Base-by-base conservation (phyloP, 2,888 invertebrate genomes). In the Camponotus fellah region DNA sequence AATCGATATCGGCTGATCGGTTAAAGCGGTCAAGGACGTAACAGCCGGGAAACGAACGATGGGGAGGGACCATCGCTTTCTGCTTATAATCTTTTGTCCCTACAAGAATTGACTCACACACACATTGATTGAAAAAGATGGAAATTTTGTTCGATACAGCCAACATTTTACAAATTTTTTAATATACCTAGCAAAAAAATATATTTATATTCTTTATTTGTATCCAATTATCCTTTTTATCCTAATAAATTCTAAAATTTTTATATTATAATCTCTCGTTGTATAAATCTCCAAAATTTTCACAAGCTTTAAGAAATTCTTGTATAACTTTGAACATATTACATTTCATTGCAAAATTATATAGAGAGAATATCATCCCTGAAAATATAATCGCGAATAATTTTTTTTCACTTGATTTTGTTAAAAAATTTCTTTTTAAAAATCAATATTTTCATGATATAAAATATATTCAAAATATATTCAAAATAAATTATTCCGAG, bases 1-100 rank as follows among this genome's bases (percentile, higher is more conserved):
- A 72, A 80, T 80, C 60, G 79, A 80, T 80, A 80, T 71, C 71
- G 79, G 71, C 12, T 53, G 69, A 75, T 69, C 60, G 53, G 58
- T 49, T 81, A 81, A 81, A 72, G 81, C 81, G 81, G 81, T 81
- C 81, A 81, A 81, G 81, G 81, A 72, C 49, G 32, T 81, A 81
- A 65, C 43, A 21, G 32, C 32, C 65, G 75, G 65, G 74, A 14
- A 43, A 72, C 56, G 49, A 72, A 40, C 74, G 40, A 64, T 46
- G 12, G 60, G 80, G 34, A 64, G 26, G 26, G 32, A 64, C 64
- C 53, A 49, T 64, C 53, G 17, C 34, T 79, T 69, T 79, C 32
- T 34, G 40, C 76, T n/a, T 26, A 53, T 49, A 66, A 79, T 60
- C 60, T 46, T 43, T 60, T 40, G 34, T 60, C 14, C 46, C 32